Base-by-base conservation (phyloP, 2,113 vertebrate species). In the Rhea pennata region DNA sequence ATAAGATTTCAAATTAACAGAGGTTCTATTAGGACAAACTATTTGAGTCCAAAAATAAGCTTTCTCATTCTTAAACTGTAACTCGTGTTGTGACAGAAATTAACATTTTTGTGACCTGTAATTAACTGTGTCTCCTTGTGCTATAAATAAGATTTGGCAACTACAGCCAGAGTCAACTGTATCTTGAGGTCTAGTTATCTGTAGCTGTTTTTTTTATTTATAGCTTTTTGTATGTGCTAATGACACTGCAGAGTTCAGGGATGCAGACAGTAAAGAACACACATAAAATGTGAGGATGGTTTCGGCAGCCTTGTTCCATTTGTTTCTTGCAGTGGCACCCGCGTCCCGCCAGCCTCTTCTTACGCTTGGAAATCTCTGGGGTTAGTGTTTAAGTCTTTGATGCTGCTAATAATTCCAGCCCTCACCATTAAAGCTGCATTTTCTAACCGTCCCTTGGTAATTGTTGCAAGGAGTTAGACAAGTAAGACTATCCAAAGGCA, bases 401-500 rank as follows among this genome's bases (percentile, higher is more conserved):
- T 94, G 71, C 95, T 94, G 91, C 84, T 94, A 65, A 95, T 96
- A 97, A 98, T 97, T 97, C 97, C 97, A 96, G 87, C 94, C 95
- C 92, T 82, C 85, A 58, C 91, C 96, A 97, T 97, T 97, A 97
- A 91, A 93, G 70, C 92, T 90, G 93, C 94, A 54, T 98, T 97
- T 98, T 95, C 97, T 24, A 92, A 94, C 92, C 5, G 5, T 96
- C 97, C 96, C 96, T 96, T 96, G 96, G 94, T 98, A 97, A 98
- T 97, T 98, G 97, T 96, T 97, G 96, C 93, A 93, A 96, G 90
- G 95, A 97, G 97, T 97, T 93, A 91, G 97, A 97, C 97, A 97
- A 97, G 98, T 88, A 88, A 54, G 95, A 97, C 97, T 97, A 97
- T 96, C 97, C 98, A 98, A 98, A 98, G 98, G 97, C 98, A 98